Evolutionary conservation across 1,140 invertebrate species (phyloP), one percentile per base, ranked within the genome.

Genomic region (Leptinotarsa defecta): DNA sequence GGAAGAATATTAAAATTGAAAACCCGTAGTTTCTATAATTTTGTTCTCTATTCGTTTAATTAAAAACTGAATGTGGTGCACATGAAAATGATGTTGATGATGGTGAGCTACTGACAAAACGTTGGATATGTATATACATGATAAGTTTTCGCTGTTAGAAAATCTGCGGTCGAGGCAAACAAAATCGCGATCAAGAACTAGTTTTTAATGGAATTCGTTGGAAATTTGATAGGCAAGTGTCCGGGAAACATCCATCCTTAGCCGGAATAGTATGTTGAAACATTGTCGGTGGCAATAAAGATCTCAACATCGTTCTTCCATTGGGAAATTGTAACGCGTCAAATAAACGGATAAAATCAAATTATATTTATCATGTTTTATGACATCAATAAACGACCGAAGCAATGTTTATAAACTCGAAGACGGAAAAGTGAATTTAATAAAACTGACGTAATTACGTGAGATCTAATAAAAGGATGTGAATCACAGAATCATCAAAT

Each of bases 401-500:
- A 74, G 72, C 73, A 71, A 67, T 22, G 68, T 49, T 48, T 70
- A 49, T 70, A 70, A 70, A 70, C 68, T 48, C 15, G 20, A 22
- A 65, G 63, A 49, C 62, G 20, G 69, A 61, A 65, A 71, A 71
- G 69, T 71, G 69, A 71, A 73, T 73, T 73, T 73, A 73, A 73
- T 73, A 73, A 72, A 73, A 73, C 24, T 65, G 62, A 69, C 78
- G 79, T 78, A 81, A 81, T 81, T 81, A 81, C 76, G 68, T 72
- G 65, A 68, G 65, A 75, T 73, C 77, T 76, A 81, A 81, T 81
- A 81, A 81, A 81, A 81, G 78, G 73, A 77, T 77, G 77, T 80
- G 79, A 81, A 81, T 81, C 80, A 81, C 79, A 77, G 77, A 81
- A 81, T 80, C 80, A 81, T 81, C 77, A 81, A 81, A 74, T 80